Conservation (phyloP, 1,140 invertebrate species). For the Eufriesea mexicana region DNA sequence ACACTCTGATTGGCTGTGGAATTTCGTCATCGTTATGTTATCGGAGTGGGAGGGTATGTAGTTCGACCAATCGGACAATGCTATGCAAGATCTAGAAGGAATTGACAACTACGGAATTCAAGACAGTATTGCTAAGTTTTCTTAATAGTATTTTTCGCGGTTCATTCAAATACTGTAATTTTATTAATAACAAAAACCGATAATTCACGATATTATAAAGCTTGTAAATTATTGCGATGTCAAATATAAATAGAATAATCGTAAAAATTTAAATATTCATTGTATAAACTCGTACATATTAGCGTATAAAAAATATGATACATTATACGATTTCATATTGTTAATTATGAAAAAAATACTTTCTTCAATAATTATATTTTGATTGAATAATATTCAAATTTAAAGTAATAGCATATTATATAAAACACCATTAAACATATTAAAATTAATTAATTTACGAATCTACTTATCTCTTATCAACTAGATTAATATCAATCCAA, state of each 20-base stretch:
- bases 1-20: slow-evolving; percentile 22
- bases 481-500: background rate
- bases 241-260: background rate
- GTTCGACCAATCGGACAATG: slow-evolving; percentile 32
- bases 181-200: background rate
- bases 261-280: background rate
- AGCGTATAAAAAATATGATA: background rate
- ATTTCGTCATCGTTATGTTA: slow-evolving; percentile 30
- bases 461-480: slow-evolving; percentile 11
- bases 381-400: background rate
- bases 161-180: slow-evolving; percentile 8
- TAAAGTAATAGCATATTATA: background rate
- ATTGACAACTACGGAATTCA: slow-evolving; percentile 30
- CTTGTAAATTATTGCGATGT: background rate
- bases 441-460: background rate
- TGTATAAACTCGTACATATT: background rate
- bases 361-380: background rate
- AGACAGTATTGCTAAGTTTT: slow-evolving; percentile 14
- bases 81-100: background rate
- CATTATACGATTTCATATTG: background rate
- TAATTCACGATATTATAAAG: background rate
- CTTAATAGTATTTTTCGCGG: background rate
- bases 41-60: slow-evolving; percentile 29
- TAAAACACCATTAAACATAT: background rate
- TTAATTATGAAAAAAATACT: background rate